A percentile compares a stretch with the other conserved stretches of the same genome.
Conservation (phyloP, 2,797 vertebrate species). For the Sebastes trivittatus region DNA sequence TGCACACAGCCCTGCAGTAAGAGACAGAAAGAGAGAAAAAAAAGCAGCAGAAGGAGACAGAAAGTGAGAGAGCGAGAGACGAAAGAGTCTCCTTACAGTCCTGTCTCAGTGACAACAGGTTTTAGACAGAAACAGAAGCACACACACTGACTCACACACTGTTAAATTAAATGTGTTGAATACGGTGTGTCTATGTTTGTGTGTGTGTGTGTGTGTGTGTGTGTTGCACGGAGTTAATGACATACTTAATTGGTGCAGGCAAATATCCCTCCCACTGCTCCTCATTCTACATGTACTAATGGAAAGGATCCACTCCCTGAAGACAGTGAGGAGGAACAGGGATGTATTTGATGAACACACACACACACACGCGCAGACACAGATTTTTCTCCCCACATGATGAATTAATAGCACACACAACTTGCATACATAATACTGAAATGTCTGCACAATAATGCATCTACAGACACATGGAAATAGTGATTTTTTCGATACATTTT, state of each 20-base stretch:
- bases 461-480: neutral
- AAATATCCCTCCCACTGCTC: slow-evolving; percentile 65
- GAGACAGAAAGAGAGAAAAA: slow-evolving; percentile 3
- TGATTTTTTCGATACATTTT: neutral
- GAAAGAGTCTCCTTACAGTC: slow-evolving; percentile 36
- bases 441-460: neutral
- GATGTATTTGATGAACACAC: slow-evolving; percentile 11
- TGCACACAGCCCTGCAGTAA: slow-evolving; percentile 39
- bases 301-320: slow-evolving; percentile 57
- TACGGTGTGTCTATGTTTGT: slow-evolving; percentile 10
- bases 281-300: slow-evolving; percentile 67
- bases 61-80: slow-evolving; percentile 27
- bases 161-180: slow-evolving; percentile 59
- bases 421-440: neutral
- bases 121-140: slow-evolving; percentile 40
- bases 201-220: neutral
- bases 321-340: slow-evolving; percentile 37
- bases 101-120: slow-evolving; percentile 54
- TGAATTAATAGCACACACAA: neutral
- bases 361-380: neutral
- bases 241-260: slow-evolving; percentile 69
- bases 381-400: neutral
- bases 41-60: neutral
- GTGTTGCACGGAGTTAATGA: slow-evolving; percentile 57
- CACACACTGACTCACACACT: slow-evolving; percentile 39